A percentile compares a stretch with the other conserved stretches of the same genome.
These are phyloP conservation scores for Ispidina lecontei DNA, from an alignment of 2,797 vertebrate genomes.

Conservation along the genomic window DNA sequence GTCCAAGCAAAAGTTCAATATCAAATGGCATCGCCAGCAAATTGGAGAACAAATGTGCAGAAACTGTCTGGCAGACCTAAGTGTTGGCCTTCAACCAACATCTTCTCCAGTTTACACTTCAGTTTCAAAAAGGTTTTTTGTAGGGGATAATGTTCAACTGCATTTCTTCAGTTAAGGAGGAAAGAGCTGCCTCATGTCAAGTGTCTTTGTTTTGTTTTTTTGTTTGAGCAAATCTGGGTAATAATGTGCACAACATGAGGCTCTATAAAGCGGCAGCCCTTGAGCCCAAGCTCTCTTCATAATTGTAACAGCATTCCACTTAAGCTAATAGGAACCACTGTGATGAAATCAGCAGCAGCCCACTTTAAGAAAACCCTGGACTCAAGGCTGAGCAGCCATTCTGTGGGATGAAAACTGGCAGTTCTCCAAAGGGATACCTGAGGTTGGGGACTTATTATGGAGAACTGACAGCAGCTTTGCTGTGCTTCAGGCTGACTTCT, in stretches of 20 bases:
- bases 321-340: neutral
- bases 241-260: accelerated
- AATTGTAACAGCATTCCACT: neutral
- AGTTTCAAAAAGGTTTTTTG: neutral
- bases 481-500: neutral
- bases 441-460: accelerated
- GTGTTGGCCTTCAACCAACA: neutral
- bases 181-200: neutral
- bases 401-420: neutral
- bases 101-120: neutral
- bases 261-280: neutral
- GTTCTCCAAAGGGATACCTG: neutral
- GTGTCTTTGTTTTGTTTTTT: too few species aligned
- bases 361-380: neutral
- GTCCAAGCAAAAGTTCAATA: neutral
- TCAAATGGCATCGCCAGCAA: accelerated
- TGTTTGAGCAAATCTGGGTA: neutral
- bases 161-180: neutral
- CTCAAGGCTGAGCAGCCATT: neutral
- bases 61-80: accelerated
- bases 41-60: accelerated
- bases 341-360: neutral
- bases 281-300: neutral
- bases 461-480: neutral
- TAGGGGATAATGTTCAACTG: neutral